Base-by-base conservation (phyloP, 2,113 vertebrate species). In the Elachura formosa region DNA sequence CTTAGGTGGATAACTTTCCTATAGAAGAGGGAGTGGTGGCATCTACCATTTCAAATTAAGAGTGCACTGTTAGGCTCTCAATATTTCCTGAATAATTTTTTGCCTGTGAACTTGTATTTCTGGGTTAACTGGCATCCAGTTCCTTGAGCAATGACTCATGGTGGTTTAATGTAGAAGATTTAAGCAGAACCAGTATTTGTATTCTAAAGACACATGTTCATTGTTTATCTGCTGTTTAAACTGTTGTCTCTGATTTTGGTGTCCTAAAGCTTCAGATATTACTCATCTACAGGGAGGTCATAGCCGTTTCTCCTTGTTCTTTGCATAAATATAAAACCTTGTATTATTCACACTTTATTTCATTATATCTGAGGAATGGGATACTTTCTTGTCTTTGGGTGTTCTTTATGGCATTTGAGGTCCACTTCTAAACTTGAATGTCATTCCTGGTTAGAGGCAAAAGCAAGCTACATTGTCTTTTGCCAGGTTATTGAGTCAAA, bases 171-270 rank as follows among this genome's bases (percentile, higher is more conserved):
- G 38, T 68, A 28, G n/a, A 74, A 63, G 64, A 40, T 43, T 54
- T 73, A 54, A 66, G 36, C 28, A 88, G 81, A 89, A 36, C 18
- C 5, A 28, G 31, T 90, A 45, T 93, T 84, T 84, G 19, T 71
- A 16, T 71, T 46, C 58, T 82, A 64, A 67, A 87, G 78, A 89
- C 54, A 72, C 5, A 31, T 79, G n/a, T 64, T 78, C 28, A 18
- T 79, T 94, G n/a, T 91, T 89, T 82, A 66, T 89, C 74, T 95
- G 6, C 89, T 92, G 15, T 77, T 90, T 82, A 79, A 76, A 56
- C 54, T 85, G 25, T 51, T 55, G 34, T 52, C 41, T 83, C 5
- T 66, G n/a, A 63, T 61, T 81, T 75, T 79, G 28, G 25, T 87
- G 62, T 84, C 78, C 12, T 62, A 20, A 86, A 89, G 28, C 29